phyloP scores from a whole-genome alignment of 1,140 invertebrate genomes.

The Pseudomyrmex cubaensis region DNA sequence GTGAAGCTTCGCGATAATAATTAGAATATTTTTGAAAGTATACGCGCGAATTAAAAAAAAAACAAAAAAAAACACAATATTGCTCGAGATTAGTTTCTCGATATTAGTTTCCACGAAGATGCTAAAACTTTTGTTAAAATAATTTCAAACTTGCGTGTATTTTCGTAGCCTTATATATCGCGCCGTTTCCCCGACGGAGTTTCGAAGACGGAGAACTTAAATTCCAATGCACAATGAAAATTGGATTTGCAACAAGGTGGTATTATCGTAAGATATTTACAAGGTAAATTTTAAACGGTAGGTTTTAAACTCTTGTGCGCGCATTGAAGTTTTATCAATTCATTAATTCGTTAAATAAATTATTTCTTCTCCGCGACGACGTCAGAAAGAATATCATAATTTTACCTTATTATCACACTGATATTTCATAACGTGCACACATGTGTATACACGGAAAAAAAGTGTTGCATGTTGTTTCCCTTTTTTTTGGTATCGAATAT shows the following conservation, averaged over 20 bases:
- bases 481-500: background rate
- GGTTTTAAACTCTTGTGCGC: background rate
- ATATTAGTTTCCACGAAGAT: too few relatives aligned
- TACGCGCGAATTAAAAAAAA: too few relatives aligned
- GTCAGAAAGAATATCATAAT: too few relatives aligned
- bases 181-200: background rate
- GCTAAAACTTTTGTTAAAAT: background rate
- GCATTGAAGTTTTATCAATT: background rate
- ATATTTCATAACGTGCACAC: too few relatives aligned
- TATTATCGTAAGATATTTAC: background rate
- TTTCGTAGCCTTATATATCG: background rate
- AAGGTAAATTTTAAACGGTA: background rate
- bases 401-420: too few relatives aligned
- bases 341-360: background rate
- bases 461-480: background rate
- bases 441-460: too few relatives aligned
- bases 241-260: background rate
- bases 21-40: background rate
- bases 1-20: background rate
- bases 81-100: too few relatives aligned
- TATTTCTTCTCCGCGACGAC: too few relatives aligned
- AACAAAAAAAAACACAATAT: too few relatives aligned
- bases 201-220: background rate
- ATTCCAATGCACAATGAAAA: background rate
- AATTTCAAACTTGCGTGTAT: constrained; percentile 9